Evolutionary conservation across 2,797 vertebrate genomes (phyloP).

Genomic region (Myotis planiceps): DNA sequence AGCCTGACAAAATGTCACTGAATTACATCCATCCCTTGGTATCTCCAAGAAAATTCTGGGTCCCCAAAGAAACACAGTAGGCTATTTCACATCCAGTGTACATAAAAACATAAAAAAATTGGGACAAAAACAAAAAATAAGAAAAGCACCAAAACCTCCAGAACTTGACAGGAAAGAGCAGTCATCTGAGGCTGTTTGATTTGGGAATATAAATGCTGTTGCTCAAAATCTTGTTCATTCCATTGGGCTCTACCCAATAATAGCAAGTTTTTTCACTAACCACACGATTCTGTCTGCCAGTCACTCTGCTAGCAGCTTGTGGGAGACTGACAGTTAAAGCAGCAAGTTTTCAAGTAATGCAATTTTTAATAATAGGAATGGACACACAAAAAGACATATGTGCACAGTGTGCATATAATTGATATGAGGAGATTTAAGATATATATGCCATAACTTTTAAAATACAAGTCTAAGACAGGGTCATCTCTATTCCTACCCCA

Average conservation of each 20-base stretch:
- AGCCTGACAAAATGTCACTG: conserved; percentile 67
- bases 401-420: background rate
- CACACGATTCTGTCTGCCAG: conserved; percentile 45
- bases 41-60: conserved; percentile 40
- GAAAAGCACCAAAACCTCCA: background rate
- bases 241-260: conserved; percentile 4
- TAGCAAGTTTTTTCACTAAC: conserved; percentile 39
- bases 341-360: background rate
- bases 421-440: background rate
- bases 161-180: conserved; percentile 49
- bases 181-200: conserved; percentile 44
- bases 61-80: conserved; percentile 1
- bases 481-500: background rate
- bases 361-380: background rate
- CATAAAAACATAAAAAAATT: conserved; percentile 14
- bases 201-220: conserved; percentile 47
- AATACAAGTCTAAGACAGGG: background rate
- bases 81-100: conserved; percentile 4
- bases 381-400: background rate
- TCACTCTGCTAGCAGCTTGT: background rate
- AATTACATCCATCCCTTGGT: conserved; percentile 54
- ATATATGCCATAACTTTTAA: background rate
- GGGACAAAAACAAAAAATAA: background rate
- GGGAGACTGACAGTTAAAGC: conserved; percentile 34
- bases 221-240: conserved; percentile 39